Conservation (phyloP, 2,888 invertebrate genomes). For the Aricia artaxerxes region DNA sequence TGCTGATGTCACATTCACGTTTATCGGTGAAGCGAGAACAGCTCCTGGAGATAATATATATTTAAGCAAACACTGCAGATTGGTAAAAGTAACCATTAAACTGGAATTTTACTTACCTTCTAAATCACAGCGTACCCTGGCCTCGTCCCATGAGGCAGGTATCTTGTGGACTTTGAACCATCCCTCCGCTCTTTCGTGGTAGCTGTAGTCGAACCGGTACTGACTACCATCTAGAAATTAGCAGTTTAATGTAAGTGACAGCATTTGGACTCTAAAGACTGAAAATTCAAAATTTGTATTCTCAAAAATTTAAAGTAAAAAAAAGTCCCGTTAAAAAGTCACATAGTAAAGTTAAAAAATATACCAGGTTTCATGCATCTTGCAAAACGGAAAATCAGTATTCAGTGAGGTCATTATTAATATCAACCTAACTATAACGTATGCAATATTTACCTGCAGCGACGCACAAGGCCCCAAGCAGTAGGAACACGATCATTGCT, state of each 20-base stretch:
- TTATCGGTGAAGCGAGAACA: constrained; percentile 27
- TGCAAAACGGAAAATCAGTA: too few relatives aligned
- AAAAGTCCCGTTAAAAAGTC: neutral
- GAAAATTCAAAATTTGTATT: too few relatives aligned
- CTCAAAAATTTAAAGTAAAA: too few relatives aligned
- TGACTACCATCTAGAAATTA: constrained; percentile 1
- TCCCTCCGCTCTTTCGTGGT: neutral
- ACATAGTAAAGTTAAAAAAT: neutral
- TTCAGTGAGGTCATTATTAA: neutral
- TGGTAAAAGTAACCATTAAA: too few relatives aligned
- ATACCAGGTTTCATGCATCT: too few relatives aligned
- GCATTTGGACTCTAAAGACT: too few relatives aligned
- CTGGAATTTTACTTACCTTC: neutral
- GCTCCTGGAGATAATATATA: constrained; percentile 14
- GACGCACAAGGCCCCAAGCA: neutral
- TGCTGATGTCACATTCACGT: neutral
- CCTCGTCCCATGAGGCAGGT: neutral
- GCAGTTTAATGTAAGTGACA: neutral
- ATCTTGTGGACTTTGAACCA: constrained; percentile 15
- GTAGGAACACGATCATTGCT: constrained; percentile 1
- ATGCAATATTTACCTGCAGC: neutral
- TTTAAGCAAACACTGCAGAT: neutral
- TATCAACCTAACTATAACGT: neutral
- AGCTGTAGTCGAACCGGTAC: constrained; percentile 16
- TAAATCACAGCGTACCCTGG: neutral